Evolutionary conservation across 1,140 invertebrate species (phyloP).

Genomic region (Drosophila takahashii): DNA sequence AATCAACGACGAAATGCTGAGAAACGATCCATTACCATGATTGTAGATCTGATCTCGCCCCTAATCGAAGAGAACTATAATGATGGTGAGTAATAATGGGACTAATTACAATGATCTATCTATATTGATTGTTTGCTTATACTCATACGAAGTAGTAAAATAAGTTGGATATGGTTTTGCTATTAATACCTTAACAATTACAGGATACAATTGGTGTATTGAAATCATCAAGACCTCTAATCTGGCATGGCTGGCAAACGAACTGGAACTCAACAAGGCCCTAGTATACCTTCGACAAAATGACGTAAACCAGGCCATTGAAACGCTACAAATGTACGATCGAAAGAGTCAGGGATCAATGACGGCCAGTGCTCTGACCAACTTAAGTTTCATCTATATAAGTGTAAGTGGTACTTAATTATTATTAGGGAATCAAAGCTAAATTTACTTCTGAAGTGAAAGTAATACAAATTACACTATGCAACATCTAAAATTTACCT

Average conservation of each 20-base stretch:
- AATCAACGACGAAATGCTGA: constrained; percentile 90
- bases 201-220: constrained; percentile 91
- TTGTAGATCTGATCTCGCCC: constrained; percentile 96
- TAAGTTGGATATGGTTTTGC: neutral
- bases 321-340: constrained; percentile 95
- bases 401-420: constrained; percentile 86
- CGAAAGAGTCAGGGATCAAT: constrained; percentile 94
- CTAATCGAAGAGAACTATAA: constrained; percentile 92
- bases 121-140: too few relatives aligned
- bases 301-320: constrained; percentile 92
- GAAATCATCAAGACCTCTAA: constrained; percentile 92
- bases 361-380: constrained; percentile 94
- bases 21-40: constrained; percentile 94
- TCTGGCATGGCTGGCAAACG: constrained; percentile 92
- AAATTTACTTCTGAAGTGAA: too few relatives aligned
- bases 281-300: constrained; percentile 94
- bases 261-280: constrained; percentile 97
- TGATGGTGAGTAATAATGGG: constrained; percentile 85
- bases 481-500: too few relatives aligned
- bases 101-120: too few relatives aligned
- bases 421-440: too few relatives aligned
- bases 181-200: neutral
- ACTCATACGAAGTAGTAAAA: neutral
- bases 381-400: constrained; percentile 95
- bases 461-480: too few relatives aligned